phyloP scores from a whole-genome alignment of 2,888 invertebrate genomes.

The Brachypalpus laphriformis region DNA sequence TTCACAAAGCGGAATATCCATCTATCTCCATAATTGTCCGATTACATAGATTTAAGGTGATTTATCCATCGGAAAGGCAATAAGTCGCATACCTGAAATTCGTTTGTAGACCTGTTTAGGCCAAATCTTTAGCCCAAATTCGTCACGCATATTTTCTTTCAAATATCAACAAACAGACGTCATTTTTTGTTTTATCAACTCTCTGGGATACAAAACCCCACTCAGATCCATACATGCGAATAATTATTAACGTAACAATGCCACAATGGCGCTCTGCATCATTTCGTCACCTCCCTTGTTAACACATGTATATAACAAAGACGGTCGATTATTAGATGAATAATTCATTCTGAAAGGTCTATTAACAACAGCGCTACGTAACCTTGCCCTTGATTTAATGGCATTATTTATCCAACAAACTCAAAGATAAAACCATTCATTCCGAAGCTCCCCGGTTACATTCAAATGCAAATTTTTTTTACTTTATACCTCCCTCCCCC shows the following conservation, averaged over 20 bases:
- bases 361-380: slow-evolving; percentile 12
- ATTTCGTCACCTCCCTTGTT: slow-evolving; percentile 24
- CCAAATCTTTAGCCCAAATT: too few species aligned
- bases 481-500: background rate
- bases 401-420: slow-evolving; percentile 47
- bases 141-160: too few species aligned
- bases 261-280: slow-evolving; percentile 2
- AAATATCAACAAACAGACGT: background rate
- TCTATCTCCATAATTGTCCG: too few species aligned
- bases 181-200: background rate
- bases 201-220: background rate
- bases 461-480: slow-evolving; percentile 48
- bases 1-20: too few species aligned
- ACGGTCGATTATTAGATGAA: slow-evolving; percentile 30
- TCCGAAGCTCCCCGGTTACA: slow-evolving; percentile 6
- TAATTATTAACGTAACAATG: background rate
- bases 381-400: slow-evolving; percentile 70
- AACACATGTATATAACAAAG: slow-evolving; percentile 8
- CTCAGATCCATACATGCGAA: background rate
- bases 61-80: too few species aligned
- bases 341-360: slow-evolving; percentile 39
- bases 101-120: too few species aligned
- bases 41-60: too few species aligned
- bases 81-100: too few species aligned
- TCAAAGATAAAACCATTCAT: slow-evolving; percentile 18